A percentile compares a stretch with the other conserved stretches of the same genome.
These are phyloP conservation scores for Tineola bisselliella DNA, from an alignment of 2,888 invertebrate species.

Conservation along the genomic window DNA sequence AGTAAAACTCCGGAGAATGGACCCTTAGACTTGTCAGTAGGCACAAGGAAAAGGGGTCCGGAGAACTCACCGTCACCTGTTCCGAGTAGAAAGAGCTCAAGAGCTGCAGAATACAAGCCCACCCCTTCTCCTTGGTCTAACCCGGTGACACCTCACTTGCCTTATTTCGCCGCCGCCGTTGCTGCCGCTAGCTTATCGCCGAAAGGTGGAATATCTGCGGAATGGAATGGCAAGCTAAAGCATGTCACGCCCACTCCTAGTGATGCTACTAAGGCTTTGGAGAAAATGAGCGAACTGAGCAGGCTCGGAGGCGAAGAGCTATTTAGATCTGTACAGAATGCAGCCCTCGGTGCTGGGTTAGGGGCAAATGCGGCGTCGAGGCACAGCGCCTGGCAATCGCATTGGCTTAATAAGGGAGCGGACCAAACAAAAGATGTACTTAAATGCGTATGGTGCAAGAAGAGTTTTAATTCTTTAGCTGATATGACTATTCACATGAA, in stretches of 20 bases:
- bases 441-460: conserved; percentile 98
- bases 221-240: conserved; percentile 86
- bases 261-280: conserved; percentile 87
- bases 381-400: conserved; percentile 95
- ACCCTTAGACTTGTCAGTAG: conserved; percentile 83
- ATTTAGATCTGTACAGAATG: conserved; percentile 71
- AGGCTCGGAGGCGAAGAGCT: conserved; percentile 83
- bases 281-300: conserved; percentile 91
- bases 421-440: conserved; percentile 95
- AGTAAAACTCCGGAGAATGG: conserved; percentile 75
- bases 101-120: conserved; percentile 75
- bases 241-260: conserved; percentile 73
- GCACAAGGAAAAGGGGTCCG: conserved; percentile 76
- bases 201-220: conserved; percentile 70
- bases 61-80: conserved; percentile 72
- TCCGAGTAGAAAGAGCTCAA: conserved; percentile 72
- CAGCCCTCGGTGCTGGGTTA: conserved; percentile 57
- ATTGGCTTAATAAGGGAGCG: conserved; percentile 96
- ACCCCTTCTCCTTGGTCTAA: conserved; percentile 81
- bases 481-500: conserved; percentile 98
- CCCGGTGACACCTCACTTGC: conserved; percentile 79
- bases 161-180: conserved; percentile 83
- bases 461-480: conserved; percentile 93
- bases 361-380: conserved; percentile 72
- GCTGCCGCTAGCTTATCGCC: conserved; percentile 81